phyloP scores from a whole-genome alignment of 2,797 vertebrate genomes.

The Brachymystax lenok region DNA sequence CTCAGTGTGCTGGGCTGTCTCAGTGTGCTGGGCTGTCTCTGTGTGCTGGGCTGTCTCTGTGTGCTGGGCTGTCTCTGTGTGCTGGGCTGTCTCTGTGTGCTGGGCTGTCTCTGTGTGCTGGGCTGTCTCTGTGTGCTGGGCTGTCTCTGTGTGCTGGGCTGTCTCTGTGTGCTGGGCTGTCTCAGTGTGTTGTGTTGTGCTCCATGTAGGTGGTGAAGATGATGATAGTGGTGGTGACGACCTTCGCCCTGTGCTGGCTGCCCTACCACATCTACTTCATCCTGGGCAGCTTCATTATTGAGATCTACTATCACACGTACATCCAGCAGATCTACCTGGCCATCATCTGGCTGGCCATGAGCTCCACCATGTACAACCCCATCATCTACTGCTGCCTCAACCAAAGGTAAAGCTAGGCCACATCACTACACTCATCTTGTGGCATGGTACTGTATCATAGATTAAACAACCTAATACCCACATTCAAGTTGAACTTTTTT shows the following conservation, averaged over 20 bases:
- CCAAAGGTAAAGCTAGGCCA: conserved; percentile 76
- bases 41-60: too few species aligned
- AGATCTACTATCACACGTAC: conserved; percentile 86
- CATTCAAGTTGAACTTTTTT: neutral
- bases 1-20: too few species aligned
- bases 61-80: too few species aligned
- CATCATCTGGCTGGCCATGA: conserved; percentile 95
- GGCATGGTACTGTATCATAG: too few species aligned
- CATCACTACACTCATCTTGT: too few species aligned
- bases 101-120: too few species aligned
- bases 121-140: too few species aligned
- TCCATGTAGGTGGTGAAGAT: conserved; percentile 89
- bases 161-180: too few species aligned
- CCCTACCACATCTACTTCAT: conserved; percentile 95
- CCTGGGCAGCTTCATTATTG: conserved; percentile 84
- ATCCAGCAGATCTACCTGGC: conserved; percentile 91
- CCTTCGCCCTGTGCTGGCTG: conserved; percentile 92
- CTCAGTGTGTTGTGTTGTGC: neutral
- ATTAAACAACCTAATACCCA: too few species aligned
- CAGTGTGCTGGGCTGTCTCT: too few species aligned
- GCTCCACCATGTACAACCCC: conserved; percentile 94
- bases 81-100: too few species aligned
- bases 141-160: too few species aligned
- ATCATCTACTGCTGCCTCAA: conserved; percentile 96
- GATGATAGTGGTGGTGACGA: conserved; percentile 92